Percentiles rank a stretch among this genome's conserved stretches.
Conservation (phyloP, 2,797 vertebrate genomes). For the Myotis findleyi region DNA sequence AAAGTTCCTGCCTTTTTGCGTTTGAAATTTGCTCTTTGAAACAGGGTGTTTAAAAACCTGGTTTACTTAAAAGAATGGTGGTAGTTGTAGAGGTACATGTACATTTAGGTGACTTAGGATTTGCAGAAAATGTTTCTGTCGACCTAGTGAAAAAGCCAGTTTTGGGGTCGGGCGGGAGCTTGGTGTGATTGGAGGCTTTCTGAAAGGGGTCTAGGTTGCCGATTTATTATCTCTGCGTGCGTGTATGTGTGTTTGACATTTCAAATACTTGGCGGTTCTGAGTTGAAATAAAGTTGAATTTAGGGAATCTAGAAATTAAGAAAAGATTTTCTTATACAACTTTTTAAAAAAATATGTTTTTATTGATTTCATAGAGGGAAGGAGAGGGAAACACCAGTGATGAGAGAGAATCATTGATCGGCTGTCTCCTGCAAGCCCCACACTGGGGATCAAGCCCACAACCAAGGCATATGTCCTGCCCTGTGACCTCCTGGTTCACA, state of each 20-base stretch:
- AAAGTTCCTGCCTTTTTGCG: neutral
- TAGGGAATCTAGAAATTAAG: neutral
- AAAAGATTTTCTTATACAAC: neutral
- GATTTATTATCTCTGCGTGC: neutral
- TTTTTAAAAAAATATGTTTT: too few relatives aligned
- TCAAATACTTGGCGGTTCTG: neutral
- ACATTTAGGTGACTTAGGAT: neutral
- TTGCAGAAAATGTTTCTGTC: neutral
- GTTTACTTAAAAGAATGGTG: neutral
- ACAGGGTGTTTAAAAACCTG: neutral
- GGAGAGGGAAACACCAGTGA: too few relatives aligned
- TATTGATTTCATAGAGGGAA: too few relatives aligned
- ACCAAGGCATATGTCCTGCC: too few relatives aligned
- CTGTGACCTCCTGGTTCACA: too few relatives aligned
- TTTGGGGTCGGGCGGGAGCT: neutral
- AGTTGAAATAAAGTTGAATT: conserved; percentile 12
- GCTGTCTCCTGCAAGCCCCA: too few relatives aligned
- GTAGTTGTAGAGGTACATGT: neutral
- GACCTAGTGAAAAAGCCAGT: neutral
- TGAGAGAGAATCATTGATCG: too few relatives aligned
- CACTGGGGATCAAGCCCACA: too few relatives aligned
- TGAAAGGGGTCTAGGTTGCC: neutral
- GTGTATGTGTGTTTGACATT: neutral
- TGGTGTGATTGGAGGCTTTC: neutral
- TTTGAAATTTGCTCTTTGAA: neutral